phyloP scores from a whole-genome alignment of 2,888 invertebrate species.

The Corythucha ciliata region DNA sequence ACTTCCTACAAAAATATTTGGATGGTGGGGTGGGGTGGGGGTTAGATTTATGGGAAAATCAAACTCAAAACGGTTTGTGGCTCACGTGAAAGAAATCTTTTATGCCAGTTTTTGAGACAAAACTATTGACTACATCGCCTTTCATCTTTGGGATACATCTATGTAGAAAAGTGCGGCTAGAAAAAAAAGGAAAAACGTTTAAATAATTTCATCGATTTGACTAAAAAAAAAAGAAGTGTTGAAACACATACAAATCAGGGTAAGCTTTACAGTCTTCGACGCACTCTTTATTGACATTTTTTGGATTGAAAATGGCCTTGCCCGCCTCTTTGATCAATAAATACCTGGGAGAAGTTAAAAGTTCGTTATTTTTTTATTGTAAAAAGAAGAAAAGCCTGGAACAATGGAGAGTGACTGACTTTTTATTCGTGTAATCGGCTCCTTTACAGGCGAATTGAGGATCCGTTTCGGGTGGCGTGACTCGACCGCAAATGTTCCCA shows the following conservation, averaged over 20 bases:
- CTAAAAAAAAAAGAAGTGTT: no score
- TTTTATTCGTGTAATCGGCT: conserved; percentile 42
- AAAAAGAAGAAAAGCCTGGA: background rate
- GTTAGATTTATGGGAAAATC: background rate
- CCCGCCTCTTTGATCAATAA: conserved; percentile 39
- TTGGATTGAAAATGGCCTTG: conserved; percentile 31
- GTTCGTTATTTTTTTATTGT: conserved; percentile 3
- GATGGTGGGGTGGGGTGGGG: no score
- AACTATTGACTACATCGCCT: conserved; percentile 41
- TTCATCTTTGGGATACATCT: conserved; percentile 46
- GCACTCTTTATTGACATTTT: conserved; percentile 39
- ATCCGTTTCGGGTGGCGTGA: conserved; percentile 40
- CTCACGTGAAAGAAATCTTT: conserved; percentile 46
- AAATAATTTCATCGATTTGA: conserved; percentile 1
- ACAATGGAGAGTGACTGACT: conserved; percentile 35
- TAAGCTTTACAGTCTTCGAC: conserved; percentile 38
- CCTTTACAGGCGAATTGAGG: conserved; percentile 44
- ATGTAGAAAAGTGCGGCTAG: conserved; percentile 46
- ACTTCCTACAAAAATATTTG: conserved; percentile 45
- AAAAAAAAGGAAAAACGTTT: conserved; percentile 35
- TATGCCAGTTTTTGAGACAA: conserved; percentile 46
- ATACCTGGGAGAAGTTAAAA: conserved; percentile 35
- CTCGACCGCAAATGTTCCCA: conserved; percentile 53
- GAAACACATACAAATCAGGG: conserved; percentile 41
- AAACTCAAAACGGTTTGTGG: no score